Percentiles rank a stretch among this genome's conserved stretches.
phyloP scores from a whole-genome alignment of 2,888 invertebrate genomes.

The Gerris lacustris region DNA sequence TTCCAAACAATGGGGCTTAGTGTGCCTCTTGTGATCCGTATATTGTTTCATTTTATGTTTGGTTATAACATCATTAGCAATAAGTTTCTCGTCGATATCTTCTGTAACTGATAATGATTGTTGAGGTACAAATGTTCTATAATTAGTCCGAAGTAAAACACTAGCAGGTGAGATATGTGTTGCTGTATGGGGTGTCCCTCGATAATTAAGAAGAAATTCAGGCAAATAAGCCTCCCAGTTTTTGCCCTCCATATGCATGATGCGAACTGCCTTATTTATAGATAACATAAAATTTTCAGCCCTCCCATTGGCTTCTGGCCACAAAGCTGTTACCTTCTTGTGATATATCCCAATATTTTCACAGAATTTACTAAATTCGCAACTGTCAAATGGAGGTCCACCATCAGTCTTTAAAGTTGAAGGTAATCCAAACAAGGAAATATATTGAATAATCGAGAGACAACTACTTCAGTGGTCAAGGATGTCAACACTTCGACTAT shows the following conservation, averaged over 20 bases:
- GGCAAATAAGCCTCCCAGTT: too few species aligned
- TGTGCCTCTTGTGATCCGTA: too few species aligned
- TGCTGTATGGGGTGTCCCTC: too few species aligned
- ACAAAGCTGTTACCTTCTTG: background rate
- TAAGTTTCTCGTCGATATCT: constrained; percentile 56
- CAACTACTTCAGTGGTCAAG: background rate
- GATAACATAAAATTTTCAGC: constrained; percentile 8
- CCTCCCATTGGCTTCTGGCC: constrained; percentile 14
- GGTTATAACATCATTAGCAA: constrained; percentile 60
- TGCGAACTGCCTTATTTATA: too few species aligned
- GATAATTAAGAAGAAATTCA: too few species aligned
- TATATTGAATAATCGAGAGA: background rate
- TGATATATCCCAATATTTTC: background rate
- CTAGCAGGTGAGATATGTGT: too few species aligned
- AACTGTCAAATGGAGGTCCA: constrained; percentile 9
- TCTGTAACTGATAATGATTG: too few species aligned
- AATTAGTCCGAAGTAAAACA: too few species aligned
- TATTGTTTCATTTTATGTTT: background rate
- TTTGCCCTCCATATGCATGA: too few species aligned
- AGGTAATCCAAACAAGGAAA: constrained; percentile 10
- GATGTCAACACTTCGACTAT: background rate
- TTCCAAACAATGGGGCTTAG: too few species aligned
- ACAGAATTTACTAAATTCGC: background rate
- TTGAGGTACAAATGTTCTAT: too few species aligned
- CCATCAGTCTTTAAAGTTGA: background rate